phyloP scores from a whole-genome alignment of 2,888 invertebrate species.

The Podabrus alpinus region DNA sequence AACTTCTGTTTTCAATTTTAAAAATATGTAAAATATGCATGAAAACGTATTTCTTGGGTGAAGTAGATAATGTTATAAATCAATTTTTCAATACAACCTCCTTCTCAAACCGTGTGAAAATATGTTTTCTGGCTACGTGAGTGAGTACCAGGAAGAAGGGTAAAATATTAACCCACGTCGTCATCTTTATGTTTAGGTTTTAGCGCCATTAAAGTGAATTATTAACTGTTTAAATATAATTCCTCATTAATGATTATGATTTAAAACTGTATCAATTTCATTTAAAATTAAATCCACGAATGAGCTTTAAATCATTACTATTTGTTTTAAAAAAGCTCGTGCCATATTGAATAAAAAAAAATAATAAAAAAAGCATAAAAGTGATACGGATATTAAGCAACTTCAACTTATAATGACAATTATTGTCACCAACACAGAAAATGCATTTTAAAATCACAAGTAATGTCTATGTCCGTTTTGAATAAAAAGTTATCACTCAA shows the following conservation, averaged over 20 bases:
- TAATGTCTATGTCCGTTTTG: conserved; percentile 50
- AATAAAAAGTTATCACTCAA: conserved; percentile 52
- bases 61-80: conserved; percentile 39
- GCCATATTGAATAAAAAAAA: not conserved
- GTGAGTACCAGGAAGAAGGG: conserved; percentile 10
- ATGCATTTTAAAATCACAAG: conserved; percentile 47
- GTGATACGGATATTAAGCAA: not conserved
- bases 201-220: conserved; percentile 12
- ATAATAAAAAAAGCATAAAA: not conserved
- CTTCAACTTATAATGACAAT: conserved; percentile 8
- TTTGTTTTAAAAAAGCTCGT: not conserved
- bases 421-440: conserved; percentile 36
- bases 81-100: conserved; percentile 39
- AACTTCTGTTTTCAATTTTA: conserved; percentile 34
- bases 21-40: conserved; percentile 40
- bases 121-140: conserved; percentile 6
- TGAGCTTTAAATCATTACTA: not conserved
- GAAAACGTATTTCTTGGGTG: conserved; percentile 32
- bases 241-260: not conserved
- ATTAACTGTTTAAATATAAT: conserved; percentile 11
- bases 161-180: conserved; percentile 13
- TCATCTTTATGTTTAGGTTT: conserved; percentile 8
- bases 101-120: conserved; percentile 22
- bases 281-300: not conserved
- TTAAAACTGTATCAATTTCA: not conserved